These are phyloP conservation scores for Dryas iulia DNA, from an alignment of 1,140 invertebrate genomes.

Conservation along the genomic window DNA sequence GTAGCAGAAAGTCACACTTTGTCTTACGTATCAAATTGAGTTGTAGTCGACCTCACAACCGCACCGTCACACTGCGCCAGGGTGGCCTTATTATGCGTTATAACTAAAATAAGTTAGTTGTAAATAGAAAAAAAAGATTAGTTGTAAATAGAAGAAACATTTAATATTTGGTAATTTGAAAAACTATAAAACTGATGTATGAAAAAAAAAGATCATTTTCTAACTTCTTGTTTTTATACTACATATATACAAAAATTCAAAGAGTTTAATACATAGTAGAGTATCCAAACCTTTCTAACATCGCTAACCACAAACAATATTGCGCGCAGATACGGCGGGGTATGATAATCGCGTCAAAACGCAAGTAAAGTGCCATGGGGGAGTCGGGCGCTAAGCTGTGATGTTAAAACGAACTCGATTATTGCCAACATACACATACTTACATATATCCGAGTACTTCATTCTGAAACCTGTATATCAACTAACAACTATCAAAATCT, in stretches of 20 bases:
- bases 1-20: too few relatives aligned
- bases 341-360: constrained; percentile 79
- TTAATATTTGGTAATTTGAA: too few relatives aligned
- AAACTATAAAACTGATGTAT: too few relatives aligned
- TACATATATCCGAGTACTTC: neutral
- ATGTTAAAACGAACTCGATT: constrained; percentile 62
- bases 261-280: neutral
- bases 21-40: too few relatives aligned
- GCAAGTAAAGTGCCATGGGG: constrained; percentile 65
- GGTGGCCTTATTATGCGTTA: too few relatives aligned
- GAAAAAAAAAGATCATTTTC: too few relatives aligned
- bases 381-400: constrained; percentile 56
- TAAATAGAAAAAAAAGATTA: too few relatives aligned
- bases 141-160: too few relatives aligned
- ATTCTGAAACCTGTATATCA: neutral
- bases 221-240: neutral
- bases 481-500: neutral
- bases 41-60: too few relatives aligned
- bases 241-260: neutral
- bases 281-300: constrained; percentile 35
- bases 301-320: constrained; percentile 65
- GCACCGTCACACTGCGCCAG: too few relatives aligned
- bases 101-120: too few relatives aligned
- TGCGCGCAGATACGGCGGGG: constrained; percentile 72
- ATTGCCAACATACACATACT: neutral